Conservation (phyloP, 2,888 invertebrate species). For the Scelioninae gen. 2 region DNA sequence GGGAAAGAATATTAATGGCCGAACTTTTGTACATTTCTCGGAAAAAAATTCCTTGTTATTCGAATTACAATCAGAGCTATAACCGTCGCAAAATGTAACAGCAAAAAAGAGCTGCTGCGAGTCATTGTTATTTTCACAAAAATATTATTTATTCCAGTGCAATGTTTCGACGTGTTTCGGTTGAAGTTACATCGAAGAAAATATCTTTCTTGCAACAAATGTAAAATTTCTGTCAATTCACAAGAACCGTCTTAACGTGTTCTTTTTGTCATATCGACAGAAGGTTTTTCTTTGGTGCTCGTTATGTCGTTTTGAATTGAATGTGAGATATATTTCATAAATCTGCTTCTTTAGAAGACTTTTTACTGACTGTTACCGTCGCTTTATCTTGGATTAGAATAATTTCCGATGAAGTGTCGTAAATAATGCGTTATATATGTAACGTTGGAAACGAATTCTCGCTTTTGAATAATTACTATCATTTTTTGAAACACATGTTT, state of each 20-base stretch:
- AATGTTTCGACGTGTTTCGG: neutral
- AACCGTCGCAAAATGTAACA: neutral
- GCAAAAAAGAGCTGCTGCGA: neutral
- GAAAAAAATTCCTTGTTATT: neutral
- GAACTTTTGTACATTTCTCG: neutral
- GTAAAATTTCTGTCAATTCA: slow-evolving; percentile 4
- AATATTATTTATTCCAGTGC: slow-evolving; percentile 1
- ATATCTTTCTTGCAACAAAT: neutral
- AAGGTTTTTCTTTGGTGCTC: slow-evolving; percentile 1
- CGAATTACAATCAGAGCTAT: slow-evolving; percentile 2
- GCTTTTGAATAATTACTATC: no score
- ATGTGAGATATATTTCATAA: slow-evolving; percentile 5
- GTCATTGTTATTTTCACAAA: neutral
- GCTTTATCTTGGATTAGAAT: slow-evolving; percentile 1
- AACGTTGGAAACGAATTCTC: no score
- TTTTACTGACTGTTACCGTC: neutral
- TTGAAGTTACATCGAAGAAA: slow-evolving; percentile 6
- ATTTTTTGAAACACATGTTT: no score
- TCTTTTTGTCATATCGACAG: slow-evolving; percentile 8
- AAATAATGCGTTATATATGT: no score
- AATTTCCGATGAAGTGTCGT: neutral
- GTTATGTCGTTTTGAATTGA: slow-evolving; percentile 6
- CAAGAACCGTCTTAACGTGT: neutral
- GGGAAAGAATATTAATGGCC: no score
- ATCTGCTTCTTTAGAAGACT: slow-evolving; percentile 4